phyloP scores from a whole-genome alignment of 37 sponge, comb jelly and placozoan species.

The Petrosia ficiformis region DNA sequence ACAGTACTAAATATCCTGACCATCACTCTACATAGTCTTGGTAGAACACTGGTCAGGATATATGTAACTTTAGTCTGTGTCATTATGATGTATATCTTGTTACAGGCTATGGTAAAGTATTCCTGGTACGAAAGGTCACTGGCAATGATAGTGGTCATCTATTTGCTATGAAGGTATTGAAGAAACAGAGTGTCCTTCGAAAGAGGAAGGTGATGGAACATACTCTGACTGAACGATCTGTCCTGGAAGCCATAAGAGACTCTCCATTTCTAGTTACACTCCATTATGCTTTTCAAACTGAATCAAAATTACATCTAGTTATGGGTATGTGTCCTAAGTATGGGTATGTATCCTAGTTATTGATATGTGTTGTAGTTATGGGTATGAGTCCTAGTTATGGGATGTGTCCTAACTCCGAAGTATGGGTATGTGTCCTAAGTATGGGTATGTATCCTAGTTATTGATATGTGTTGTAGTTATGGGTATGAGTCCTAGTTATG shows the following conservation, averaged over 20 bases:
- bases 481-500: too few species aligned
- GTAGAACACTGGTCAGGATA: too few species aligned
- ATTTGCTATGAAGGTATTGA: slow-evolving; percentile 99
- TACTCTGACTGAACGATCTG: slow-evolving; percentile 90
- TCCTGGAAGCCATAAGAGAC: slow-evolving; percentile 90
- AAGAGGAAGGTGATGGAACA: slow-evolving; percentile 95
- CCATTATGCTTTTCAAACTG: slow-evolving; percentile 97
- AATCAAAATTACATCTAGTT: slow-evolving; percentile 92
- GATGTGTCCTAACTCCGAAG: background rate
- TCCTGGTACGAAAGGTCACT: slow-evolving; percentile 84
- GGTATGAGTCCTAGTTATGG: too few species aligned
- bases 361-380: too few species aligned
- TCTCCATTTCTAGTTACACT: slow-evolving; percentile 96
- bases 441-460: too few species aligned
- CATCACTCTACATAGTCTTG: too few species aligned
- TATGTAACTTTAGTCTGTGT: too few species aligned
- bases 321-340: slow-evolving; percentile 95
- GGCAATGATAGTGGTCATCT: slow-evolving; percentile 66
- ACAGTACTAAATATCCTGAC: too few species aligned
- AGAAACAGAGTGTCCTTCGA: slow-evolving; percentile 87
- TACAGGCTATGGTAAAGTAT: slow-evolving; percentile 98
- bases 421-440: background rate
- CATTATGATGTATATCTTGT: background rate
- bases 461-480: background rate
- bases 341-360: too few species aligned